These are phyloP conservation scores for Periparus ater DNA, from an alignment of 2,797 vertebrate genomes.

Conservation along the genomic window DNA sequence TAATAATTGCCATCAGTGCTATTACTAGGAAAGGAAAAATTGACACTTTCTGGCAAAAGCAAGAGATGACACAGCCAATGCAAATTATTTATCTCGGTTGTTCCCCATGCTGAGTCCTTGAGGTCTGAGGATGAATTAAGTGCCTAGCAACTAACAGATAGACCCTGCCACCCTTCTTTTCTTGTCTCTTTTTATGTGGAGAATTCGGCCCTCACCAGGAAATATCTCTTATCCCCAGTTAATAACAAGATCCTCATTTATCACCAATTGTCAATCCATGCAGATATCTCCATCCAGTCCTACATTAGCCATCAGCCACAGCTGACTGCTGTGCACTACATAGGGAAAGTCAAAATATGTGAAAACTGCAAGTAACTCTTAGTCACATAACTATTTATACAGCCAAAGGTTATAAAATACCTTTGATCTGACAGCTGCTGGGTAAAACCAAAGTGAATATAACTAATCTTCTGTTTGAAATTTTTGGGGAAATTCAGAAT, in stretches of 20 bases:
- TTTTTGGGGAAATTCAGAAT: not conserved
- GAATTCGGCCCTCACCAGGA: conserved; percentile 5
- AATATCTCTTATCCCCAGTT: not conserved
- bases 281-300: not conserved
- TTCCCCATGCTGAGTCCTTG: conserved; percentile 30
- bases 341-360: not conserved
- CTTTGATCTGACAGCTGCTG: conserved; percentile 8
- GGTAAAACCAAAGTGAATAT: not conserved
- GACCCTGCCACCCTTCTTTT: not conserved
- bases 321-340: not conserved
- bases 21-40: not conserved
- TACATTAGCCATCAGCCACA: not conserved
- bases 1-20: not conserved
- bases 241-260: conserved; percentile 14
- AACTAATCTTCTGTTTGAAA: not conserved
- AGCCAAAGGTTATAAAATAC: conserved; percentile 13
- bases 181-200: not conserved
- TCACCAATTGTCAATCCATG: not conserved
- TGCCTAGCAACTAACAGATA: conserved; percentile 37
- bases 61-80: conserved; percentile 10
- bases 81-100: conserved; percentile 30
- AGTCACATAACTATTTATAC: not conserved
- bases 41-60: conserved; percentile 1
- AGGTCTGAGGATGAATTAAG: conserved; percentile 33
- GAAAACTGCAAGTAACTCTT: not conserved